These are phyloP conservation scores for Caracal caracal DNA, from an alignment of 2,113 vertebrate species.

Conservation along the genomic window DNA sequence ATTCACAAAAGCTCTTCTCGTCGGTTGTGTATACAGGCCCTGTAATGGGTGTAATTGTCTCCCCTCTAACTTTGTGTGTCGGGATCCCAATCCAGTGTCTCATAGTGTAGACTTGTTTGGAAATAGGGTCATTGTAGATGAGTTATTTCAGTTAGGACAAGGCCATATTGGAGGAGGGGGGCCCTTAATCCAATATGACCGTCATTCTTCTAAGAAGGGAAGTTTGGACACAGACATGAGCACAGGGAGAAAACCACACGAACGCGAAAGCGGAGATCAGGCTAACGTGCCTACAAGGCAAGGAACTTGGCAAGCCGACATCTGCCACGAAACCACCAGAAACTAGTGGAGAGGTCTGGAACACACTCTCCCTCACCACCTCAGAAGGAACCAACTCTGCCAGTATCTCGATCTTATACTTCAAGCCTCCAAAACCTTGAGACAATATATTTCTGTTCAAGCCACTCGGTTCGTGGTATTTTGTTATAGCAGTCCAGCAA, in stretches of 20 bases:
- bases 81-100: not conserved
- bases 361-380: not conserved
- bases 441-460: not conserved
- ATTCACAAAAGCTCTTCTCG: not conserved
- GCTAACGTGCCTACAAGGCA: not conserved
- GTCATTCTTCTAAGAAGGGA: not conserved
- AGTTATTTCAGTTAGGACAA: not conserved
- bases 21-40: not conserved
- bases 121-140: not conserved
- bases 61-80: not conserved
- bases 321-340: not conserved
- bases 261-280: not conserved
- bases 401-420: not conserved
- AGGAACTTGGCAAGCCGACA: not conserved
- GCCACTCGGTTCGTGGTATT: not conserved
- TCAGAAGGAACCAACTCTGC: not conserved
- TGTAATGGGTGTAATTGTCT: not conserved
- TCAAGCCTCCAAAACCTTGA: not conserved
- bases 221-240: not conserved
- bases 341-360: not conserved
- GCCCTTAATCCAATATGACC: not conserved
- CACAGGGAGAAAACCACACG: rapidly evolving
- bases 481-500: not conserved
- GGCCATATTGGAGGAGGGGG: not conserved
- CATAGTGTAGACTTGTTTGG: not conserved